These are phyloP conservation scores for Miltochrista miniata DNA, from an alignment of 2,888 invertebrate species.

Conservation along the genomic window DNA sequence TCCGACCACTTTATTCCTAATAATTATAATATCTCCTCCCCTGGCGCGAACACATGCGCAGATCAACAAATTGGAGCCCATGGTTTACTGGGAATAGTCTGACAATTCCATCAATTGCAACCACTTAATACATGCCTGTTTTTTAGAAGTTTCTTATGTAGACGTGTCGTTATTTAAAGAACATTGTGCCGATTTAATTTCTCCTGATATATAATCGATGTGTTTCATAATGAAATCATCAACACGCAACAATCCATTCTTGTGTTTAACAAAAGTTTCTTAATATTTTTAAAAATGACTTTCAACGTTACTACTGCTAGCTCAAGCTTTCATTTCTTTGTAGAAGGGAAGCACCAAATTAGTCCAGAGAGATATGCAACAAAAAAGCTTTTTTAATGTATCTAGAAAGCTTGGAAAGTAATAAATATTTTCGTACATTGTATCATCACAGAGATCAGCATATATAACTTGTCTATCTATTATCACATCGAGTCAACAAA, in stretches of 20 bases:
- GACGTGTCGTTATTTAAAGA: neutral
- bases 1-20: too few relatives aligned
- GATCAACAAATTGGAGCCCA: too few relatives aligned
- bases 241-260: slow-evolving; percentile 10
- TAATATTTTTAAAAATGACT: slow-evolving; percentile 14
- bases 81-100: too few relatives aligned
- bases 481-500: neutral
- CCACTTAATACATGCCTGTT: too few relatives aligned
- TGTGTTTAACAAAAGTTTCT: slow-evolving; percentile 7
- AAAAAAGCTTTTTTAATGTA: neutral
- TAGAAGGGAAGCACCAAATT: slow-evolving; percentile 1
- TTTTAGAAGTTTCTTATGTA: neutral
- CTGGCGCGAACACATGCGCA: too few relatives aligned
- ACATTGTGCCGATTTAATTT: slow-evolving; percentile 8
- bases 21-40: too few relatives aligned
- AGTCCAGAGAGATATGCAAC: slow-evolving; percentile 1
- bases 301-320: slow-evolving; percentile 14
- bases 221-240: slow-evolving; percentile 12
- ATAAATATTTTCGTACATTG: slow-evolving; percentile 8
- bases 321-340: too few relatives aligned
- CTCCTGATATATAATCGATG: slow-evolving; percentile 10
- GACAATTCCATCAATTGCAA: too few relatives aligned
- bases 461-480: neutral
- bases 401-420: slow-evolving; percentile 5
- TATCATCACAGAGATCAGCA: slow-evolving; percentile 11